Conservation (phyloP, 1,140 invertebrate genomes). For the Adelges cooleyi region DNA sequence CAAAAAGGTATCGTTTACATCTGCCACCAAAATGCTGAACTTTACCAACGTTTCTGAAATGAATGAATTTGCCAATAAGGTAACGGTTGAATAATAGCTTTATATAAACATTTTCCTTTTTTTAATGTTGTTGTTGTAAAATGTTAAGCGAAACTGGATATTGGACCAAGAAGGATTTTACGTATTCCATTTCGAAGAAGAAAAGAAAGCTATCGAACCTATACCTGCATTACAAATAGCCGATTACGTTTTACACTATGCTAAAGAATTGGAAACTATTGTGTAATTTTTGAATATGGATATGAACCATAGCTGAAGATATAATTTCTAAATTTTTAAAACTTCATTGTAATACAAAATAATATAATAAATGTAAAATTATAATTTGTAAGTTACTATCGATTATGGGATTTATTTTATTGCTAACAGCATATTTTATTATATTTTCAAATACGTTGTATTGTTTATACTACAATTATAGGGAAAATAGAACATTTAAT, state of each 20-base stretch:
- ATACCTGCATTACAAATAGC: constrained; percentile 83
- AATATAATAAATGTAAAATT: background rate
- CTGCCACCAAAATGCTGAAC: constrained; percentile 84
- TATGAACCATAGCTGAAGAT: background rate
- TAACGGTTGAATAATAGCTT: background rate
- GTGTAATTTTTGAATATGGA: constrained; percentile 56
- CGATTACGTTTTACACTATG: constrained; percentile 90
- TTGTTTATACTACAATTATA: too few relatives aligned
- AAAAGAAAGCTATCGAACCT: constrained; percentile 58
- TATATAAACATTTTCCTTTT: constrained; percentile 13
- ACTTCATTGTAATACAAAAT: background rate
- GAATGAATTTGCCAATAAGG: constrained; percentile 10
- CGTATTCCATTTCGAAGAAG: constrained; percentile 50
- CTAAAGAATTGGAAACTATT: constrained; percentile 97
- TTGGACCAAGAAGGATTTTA: constrained; percentile 67
- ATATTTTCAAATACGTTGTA: too few relatives aligned
- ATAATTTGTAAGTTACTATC: too few relatives aligned
- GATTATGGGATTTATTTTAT: too few relatives aligned
- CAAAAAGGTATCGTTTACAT: constrained; percentile 72
- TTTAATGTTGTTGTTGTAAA: constrained; percentile 3
- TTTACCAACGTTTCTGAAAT: constrained; percentile 39
- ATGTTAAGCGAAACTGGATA: constrained; percentile 59
- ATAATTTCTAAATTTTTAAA: background rate
- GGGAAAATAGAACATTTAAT: too few relatives aligned
- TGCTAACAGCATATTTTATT: too few relatives aligned